Evolutionary conservation across 1,140 invertebrate genomes (phyloP), one percentile per base, ranked within the genome.

Genomic region (Eubasilissa regina): DNA sequence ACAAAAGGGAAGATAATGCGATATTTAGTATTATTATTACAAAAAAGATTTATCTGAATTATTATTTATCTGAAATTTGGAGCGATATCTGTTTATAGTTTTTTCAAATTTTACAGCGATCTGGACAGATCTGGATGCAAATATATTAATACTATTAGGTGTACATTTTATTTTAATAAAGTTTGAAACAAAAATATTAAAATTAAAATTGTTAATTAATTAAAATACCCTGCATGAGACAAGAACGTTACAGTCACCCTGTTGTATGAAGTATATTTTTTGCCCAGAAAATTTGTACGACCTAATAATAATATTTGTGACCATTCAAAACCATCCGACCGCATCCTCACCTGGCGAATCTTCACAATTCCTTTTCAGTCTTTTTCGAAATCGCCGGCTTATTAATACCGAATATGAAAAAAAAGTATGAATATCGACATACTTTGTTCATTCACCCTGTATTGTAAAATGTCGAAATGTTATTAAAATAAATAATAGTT

Each of bases 291-390:
- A 70, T 70, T 70, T 48, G 66, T 70, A 70, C 45, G n/a, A 51
- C 66, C 66, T 70, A 48, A 70, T 70, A 70, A 70, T 70, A 70
- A 70, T 70, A 70, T 70, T 70, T 70, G 66, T 70, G 47, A 51
- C 66, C 66, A 70, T 70, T 70, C 45, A 70, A 35, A 70, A 21
- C 66, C 66, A 51, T 19, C 66, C 15, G 66, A 70, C 66, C 66
- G 66, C 66, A 51, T 48, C 66, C 47, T 70, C 66, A 70, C 66
- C 66, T 70, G 66, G 66, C 66, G 17, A 51, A 7, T 70, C 51
- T 70, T 13, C 17, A 15, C 4, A 48, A 48, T 8, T 17, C 51
- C 66, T 12, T 35, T 70, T 70, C 47, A 21, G 17, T 21, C 45
- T 51, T 51, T 51, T 70, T 70, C 47, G 19, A 70, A 70, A 19